Percentiles rank a stretch among this genome's conserved stretches.
phyloP scores from a whole-genome alignment of 2,888 invertebrate genomes.

The Hypselothyrea guttata region DNA sequence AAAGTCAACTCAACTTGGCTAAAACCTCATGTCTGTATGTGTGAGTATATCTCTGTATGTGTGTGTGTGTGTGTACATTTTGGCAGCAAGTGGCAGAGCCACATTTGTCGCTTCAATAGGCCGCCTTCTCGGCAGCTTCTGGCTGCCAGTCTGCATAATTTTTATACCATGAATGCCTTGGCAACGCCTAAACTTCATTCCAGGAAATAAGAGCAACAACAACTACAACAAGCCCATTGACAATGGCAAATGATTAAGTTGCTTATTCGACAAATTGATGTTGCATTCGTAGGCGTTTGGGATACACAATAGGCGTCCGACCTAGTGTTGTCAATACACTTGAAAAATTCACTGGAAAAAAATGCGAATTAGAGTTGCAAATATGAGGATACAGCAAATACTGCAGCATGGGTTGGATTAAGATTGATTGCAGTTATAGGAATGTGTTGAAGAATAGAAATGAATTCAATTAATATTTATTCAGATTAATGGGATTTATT shows the following conservation, averaged over 20 bases:
- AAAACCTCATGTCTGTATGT: constrained; percentile 6
- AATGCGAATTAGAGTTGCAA: no score
- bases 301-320: neutral
- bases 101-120: constrained; percentile 69
- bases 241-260: constrained; percentile 74
- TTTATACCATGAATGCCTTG: constrained; percentile 63
- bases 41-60: neutral
- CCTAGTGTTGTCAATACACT: neutral
- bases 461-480: no score
- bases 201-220: constrained; percentile 13
- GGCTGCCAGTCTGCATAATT: constrained; percentile 62
- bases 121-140: constrained; percentile 9
- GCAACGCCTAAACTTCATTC: constrained; percentile 37
- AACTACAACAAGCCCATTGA: constrained; percentile 31
- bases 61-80: constrained; percentile 56
- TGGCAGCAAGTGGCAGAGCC: constrained; percentile 75
- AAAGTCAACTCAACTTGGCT: constrained; percentile 42
- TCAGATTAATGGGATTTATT: no score
- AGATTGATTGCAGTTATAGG: no score
- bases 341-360: neutral
- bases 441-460: no score
- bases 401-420: no score
- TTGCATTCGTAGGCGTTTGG: constrained; percentile 37
- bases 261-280: constrained; percentile 78
- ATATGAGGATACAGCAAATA: no score